Evolutionary conservation across 2,888 invertebrate genomes (phyloP), one percentile per base, ranked within the genome.

Genomic region (Agrotis segetum): DNA sequence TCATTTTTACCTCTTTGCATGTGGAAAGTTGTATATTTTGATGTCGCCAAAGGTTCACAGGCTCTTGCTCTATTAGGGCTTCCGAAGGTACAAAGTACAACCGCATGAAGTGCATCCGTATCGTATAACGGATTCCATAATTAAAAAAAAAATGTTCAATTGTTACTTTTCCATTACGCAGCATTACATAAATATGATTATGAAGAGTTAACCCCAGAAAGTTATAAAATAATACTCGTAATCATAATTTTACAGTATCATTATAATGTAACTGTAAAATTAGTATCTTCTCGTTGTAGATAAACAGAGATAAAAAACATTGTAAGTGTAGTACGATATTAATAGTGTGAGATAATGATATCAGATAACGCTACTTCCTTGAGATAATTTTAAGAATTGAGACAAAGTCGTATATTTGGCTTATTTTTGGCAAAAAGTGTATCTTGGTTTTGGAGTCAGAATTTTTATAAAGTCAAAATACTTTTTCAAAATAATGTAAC

Each of bases 311-410:
- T 77, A 70, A 70, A 14, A 17, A 50, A 69, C 49, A 55, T 34
- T 59, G 29, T 70, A 46, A 59, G 47, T 67, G 24, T 60, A 46
- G 50, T 47, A 60, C 6, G 29, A 47, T 55, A 34, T 29, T 61
- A 67, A 63, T 40, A 63, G n/a, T 40, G 11, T 40, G 16, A 77
- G 62, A 79, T 79, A 72, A 50, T 52, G 59, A 11, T 69, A 76
- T 77, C 70, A 52, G 61, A 59, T 77, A 66, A 3, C 6, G 17
- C 17, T 24, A 46, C 71, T 77, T 77, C 65, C 65, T 71, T 24
- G 58, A 58, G 71, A 77, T 76, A 34, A 62, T 52, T 44, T 61
- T 13, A 53, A 50, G 2, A 66, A 61, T 21, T n/a, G 19, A 17
- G 50, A 56, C 3, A 9, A 49, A 16, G 11, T 19, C 6, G 6